These are phyloP conservation scores for Antheraea mylitta DNA, from an alignment of 1,140 invertebrate genomes.

Conservation along the genomic window DNA sequence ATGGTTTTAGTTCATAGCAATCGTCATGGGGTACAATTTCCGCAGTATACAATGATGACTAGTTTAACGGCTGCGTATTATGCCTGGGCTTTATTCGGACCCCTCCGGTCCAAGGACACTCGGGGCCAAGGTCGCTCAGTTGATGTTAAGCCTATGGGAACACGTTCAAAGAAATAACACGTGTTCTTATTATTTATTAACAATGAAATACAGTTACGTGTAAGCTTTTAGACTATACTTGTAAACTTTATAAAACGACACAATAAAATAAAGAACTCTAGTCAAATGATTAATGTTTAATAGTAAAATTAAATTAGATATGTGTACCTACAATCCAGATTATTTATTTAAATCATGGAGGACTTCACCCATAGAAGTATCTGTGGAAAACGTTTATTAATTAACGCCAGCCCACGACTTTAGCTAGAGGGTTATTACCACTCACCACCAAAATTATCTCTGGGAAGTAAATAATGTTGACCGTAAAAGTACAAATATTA, in stretches of 20 bases:
- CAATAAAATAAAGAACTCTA: too few species aligned
- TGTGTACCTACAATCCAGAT: too few species aligned
- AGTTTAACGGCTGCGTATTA: slow-evolving; percentile 12
- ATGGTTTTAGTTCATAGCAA: background rate
- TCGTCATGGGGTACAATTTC: slow-evolving; percentile 11
- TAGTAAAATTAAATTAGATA: too few species aligned
- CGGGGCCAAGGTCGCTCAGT: background rate
- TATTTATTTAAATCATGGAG: too few species aligned
- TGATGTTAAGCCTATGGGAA: background rate
- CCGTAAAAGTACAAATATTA: too few species aligned
- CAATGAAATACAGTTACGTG: background rate
- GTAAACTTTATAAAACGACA: background rate
- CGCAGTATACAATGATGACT: slow-evolving; percentile 12
- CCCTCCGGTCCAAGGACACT: slow-evolving; percentile 8
- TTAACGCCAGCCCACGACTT: too few species aligned
- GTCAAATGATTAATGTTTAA: too few species aligned
- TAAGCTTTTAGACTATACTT: background rate
- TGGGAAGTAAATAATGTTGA: too few species aligned
- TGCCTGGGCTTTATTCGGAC: background rate
- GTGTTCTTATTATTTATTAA: slow-evolving; percentile 9
- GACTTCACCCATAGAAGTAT: too few species aligned
- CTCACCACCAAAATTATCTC: too few species aligned
- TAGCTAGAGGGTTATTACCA: too few species aligned
- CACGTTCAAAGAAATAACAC: slow-evolving; percentile 5
- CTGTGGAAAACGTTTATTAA: too few species aligned